Evolutionary conservation across 2,113 vertebrate species (phyloP).

Genomic region (Serilophus lunatus): DNA sequence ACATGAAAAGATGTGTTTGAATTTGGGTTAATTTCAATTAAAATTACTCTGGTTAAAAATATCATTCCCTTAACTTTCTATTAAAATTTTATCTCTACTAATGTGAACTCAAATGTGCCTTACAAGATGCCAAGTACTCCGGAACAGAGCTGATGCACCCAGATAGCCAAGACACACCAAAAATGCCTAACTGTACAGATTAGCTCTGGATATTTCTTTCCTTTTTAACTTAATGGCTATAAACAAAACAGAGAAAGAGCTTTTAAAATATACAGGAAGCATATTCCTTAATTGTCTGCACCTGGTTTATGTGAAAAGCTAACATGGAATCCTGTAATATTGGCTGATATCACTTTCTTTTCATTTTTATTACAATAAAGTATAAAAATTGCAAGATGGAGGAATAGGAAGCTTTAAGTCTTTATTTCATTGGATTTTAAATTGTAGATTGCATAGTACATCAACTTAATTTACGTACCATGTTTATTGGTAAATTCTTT

Average conservation of each 20-base stretch:
- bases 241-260: neutral
- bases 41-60: neutral
- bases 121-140: neutral
- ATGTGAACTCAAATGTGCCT: neutral
- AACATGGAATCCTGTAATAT: neutral
- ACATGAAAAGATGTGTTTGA: neutral
- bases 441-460: slow-evolving; percentile 7
- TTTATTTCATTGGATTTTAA: neutral
- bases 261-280: neutral
- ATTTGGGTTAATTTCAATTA: slow-evolving; percentile 1
- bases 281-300: neutral
- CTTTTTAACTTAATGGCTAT: neutral
- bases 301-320: slow-evolving; percentile 25
- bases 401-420: neutral
- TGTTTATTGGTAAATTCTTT: slow-evolving; percentile 5
- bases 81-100: neutral
- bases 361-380: neutral
- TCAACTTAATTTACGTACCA: slow-evolving; percentile 1
- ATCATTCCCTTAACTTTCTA: neutral
- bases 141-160: neutral
- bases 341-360: neutral
- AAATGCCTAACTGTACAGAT: neutral
- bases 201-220: neutral
- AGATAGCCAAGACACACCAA: neutral
- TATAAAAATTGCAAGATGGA: neutral